Evolutionary conservation across 2,113 vertebrate species (phyloP), one percentile per base, ranked within the genome.

Genomic region (Tetrao urogallus): DNA sequence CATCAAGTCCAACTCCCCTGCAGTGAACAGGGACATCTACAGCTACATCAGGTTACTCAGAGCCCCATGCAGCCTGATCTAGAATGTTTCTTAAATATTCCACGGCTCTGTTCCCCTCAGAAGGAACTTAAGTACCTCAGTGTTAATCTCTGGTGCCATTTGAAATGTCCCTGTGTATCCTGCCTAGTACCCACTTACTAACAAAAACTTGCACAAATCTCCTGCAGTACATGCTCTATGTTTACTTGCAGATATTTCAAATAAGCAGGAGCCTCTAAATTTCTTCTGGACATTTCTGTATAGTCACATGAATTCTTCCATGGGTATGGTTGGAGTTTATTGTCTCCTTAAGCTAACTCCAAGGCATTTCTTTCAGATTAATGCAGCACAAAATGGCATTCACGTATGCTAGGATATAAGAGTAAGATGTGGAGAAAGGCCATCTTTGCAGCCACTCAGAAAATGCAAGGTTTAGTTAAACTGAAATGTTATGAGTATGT

Each of bases 401-500:
- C 34, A 52, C 28, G 25, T 69, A 56, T 38, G 2, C 19, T 61
- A 15, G 8, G 13, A 21, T 64, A 27, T 4, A 16, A 72, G 4
- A 82, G 22, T 20, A 69, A 48, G 48, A 48, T 3, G 15, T 19
- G 17, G 13, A 69, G 14, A 67, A 8, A 47, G 11, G 17, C 0
- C 16, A 32, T 4, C 24, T 52, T 57, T 63, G 30, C 22, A 80
- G 27, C 2, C 24, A 11, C 30, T 57, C 10, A 65, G 20, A 70
- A 87, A 76, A 82, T 13, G 3, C 1, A 52, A 72, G 8, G 1
- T 79, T 72, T 60, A 52, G 19, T 40, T 56, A 75, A 75, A 57
- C 38, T 19, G 20, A 20, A 52, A 25, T 3, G 10, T 6, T 20
- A 48, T 18, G 6, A n/a, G 2, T 3, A 1, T 48, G 2, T 77